Base-by-base conservation (phyloP, 2,888 invertebrate genomes). In the Peribatodes rhomboidaria region DNA sequence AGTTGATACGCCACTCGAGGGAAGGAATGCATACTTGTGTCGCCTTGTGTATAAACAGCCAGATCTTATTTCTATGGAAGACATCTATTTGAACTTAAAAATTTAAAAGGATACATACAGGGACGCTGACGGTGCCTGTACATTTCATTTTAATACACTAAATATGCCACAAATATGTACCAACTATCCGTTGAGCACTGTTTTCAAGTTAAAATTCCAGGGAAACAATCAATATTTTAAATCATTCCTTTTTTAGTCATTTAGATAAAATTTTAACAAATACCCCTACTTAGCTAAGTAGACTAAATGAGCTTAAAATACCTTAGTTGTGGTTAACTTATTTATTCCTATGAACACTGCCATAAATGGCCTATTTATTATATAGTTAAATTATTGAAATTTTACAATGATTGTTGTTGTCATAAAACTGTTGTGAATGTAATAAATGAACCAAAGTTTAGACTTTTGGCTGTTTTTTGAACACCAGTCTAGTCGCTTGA, bases 401-500 rank as follows among this genome's bases (percentile, higher is more conserved):
- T 78, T 72, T 74, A 76, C 63, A 69, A 76, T 75, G 68, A 76
- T 74, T 49, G 71, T 46, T 56, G 65, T 65, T 65, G 56, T 56
- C 71, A 75, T 72, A 74, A 67, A 78, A 78, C 80, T 84, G 85
- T 88, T 88, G 87, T 87, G 82, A 85, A 75, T 31, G 78, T 77
- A 80, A 33, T 47, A 33, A 49, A 6, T 49, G 49, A 89, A 90
- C 92, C 90, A 92, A 92, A 91, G 91, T 89, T 81, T 82, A 81
- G 84, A 86, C 81, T 75, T 80, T 84, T 80, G 87, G 86, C 79
- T 85, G 88, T 89, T 88, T 77, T 80, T 84, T 49, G 79, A 77
- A 83, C 82, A 81, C 81, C 76, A 75, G 88, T 86, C 86, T 91
- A 90, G 89, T 90, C 88, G 83, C 83, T 83, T 84, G 76, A 83